These are phyloP conservation scores for Oncorhynchus keta DNA, from an alignment of 2,113 vertebrate genomes.

Conservation along the genomic window DNA sequence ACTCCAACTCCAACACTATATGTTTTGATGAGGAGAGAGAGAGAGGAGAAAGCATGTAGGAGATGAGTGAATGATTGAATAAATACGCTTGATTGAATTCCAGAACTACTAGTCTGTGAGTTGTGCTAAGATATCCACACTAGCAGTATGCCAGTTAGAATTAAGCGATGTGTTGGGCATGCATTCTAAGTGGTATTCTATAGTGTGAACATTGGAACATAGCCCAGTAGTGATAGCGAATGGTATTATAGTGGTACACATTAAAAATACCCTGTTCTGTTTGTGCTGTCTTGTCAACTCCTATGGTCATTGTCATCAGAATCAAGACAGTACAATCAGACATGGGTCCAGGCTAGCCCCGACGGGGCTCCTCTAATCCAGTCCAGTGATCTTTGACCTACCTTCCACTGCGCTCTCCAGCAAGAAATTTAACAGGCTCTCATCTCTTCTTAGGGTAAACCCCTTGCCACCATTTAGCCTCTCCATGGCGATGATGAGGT, in stretches of 20 bases:
- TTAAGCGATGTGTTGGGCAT: neutral
- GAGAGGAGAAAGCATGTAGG: neutral
- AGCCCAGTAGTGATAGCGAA: neutral
- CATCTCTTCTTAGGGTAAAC: constrained; percentile 33
- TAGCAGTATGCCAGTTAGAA: neutral
- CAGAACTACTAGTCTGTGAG: neutral
- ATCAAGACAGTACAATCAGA: neutral
- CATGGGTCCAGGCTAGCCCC: neutral
- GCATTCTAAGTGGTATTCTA: too few species aligned
- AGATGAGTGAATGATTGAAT: neutral
- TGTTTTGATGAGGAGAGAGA: constrained; percentile 36
- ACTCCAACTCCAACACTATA: neutral
- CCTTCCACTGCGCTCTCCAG: constrained; percentile 62
- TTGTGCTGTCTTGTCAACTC: neutral
- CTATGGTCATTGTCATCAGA: neutral
- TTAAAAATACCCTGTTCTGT: neutral
- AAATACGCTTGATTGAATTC: neutral
- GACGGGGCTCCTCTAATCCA: neutral
- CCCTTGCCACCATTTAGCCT: constrained; percentile 33
- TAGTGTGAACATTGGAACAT: too few species aligned
- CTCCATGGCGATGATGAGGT: constrained; percentile 62
- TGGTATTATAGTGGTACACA: neutral
- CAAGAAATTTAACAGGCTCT: constrained; percentile 55
- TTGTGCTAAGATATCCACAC: neutral
- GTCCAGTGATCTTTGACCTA: constrained; percentile 16